These are phyloP conservation scores for Menidia menidia DNA, from an alignment of 2,797 vertebrate genomes.

Conservation along the genomic window DNA sequence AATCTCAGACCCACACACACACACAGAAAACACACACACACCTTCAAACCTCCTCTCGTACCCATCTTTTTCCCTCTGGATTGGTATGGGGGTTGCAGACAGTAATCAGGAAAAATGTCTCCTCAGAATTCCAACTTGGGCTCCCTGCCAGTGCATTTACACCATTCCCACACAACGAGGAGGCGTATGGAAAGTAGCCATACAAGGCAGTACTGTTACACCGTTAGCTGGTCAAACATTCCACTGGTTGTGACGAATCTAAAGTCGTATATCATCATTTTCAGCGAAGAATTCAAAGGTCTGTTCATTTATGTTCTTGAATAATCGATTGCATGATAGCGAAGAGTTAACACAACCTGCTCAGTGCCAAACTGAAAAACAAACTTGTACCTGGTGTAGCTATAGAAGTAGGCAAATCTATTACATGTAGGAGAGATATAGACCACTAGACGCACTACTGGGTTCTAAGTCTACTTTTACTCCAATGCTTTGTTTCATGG, in stretches of 20 bases:
- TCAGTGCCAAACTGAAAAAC: too few species aligned
- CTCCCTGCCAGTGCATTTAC: conserved; percentile 51
- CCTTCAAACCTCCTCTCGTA: conserved; percentile 36
- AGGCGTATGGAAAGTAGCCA: conserved; percentile 34
- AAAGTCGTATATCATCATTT: neutral
- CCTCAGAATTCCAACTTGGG: conserved; percentile 58
- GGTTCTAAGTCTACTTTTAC: too few species aligned
- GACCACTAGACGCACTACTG: too few species aligned
- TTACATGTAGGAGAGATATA: too few species aligned
- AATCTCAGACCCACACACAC: conserved; percentile 12
- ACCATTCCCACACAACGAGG: conserved; percentile 54
- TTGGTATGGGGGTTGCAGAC: conserved; percentile 44
- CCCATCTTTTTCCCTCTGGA: conserved; percentile 18
- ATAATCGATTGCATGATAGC: too few species aligned
- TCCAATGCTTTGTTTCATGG: too few species aligned
- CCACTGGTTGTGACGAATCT: neutral
- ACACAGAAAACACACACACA: conserved; percentile 39
- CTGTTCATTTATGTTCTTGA: too few species aligned
- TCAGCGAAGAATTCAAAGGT: neutral
- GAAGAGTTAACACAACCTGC: too few species aligned
- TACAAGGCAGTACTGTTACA: conserved; percentile 18
- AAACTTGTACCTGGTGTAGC: too few species aligned
- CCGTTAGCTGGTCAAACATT: conserved; percentile 12
- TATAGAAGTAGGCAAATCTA: too few species aligned
- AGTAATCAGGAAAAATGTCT: conserved; percentile 70